Evolutionary conservation across 1,140 invertebrate genomes (phyloP), one percentile per base, ranked within the genome.

Genomic region (Hormaphis cornu): DNA sequence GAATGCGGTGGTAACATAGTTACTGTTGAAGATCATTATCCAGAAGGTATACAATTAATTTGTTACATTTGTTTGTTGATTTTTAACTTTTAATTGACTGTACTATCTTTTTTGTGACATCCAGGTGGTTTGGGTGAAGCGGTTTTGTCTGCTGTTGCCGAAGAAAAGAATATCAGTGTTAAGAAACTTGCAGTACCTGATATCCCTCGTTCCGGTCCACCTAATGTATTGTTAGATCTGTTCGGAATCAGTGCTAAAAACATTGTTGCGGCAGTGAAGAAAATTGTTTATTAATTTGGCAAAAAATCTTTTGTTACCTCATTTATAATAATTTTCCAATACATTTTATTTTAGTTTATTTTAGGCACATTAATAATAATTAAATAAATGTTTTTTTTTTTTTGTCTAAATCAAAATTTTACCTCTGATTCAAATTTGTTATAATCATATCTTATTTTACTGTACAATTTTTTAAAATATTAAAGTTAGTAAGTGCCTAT

Each of bases 1-100:
- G 85, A 88, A 54, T 87, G 84, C 70, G 89, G 88, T 37, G 93
- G 93, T 0, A 83, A 85, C 26, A 84, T 98, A 40, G 75, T 99
- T 48, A 94, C 94, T 30, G 93, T 97, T 6, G 97, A 99, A 78
- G 97, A 99, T 80, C 97, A 99, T 80, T 99, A 99, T 77, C 83
- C 87, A 50, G 88, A 93, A 81, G 92, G 89, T 90, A 73, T 9
- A 33, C 9, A 9, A 33, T 4, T 6, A 33, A 12, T 12, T 48
- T 6, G 20, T n/a, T 37, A n/a, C 7, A 22, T 18, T 16, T 8
- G 3, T 4, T 56, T 8, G 6, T 20, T 20, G 14, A 18, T 18
- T 37, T 61, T 35, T 14, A 37, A 37, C 37, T 69, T 48, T 48
- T 48, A 6, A 48, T 5, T 6, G 8, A 14, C 24, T 35, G 46